These are phyloP conservation scores for Fulica atra DNA, from an alignment of 2,113 vertebrate species.

Conservation along the genomic window DNA sequence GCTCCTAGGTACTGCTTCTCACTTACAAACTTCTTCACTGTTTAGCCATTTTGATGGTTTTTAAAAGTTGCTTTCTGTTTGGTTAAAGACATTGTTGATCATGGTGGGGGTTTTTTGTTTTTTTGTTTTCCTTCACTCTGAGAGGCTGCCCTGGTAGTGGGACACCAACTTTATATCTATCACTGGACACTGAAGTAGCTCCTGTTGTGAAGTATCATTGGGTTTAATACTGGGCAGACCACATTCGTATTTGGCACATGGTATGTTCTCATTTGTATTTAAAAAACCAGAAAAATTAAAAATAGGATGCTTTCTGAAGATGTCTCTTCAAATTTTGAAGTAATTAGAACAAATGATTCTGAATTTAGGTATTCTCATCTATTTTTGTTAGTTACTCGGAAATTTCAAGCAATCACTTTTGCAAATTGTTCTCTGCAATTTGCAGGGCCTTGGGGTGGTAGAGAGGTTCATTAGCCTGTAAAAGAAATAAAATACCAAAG, in stretches of 20 bases:
- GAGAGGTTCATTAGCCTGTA: neutral
- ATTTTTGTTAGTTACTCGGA: neutral
- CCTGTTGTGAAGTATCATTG: neutral
- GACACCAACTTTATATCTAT: neutral
- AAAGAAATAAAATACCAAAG: neutral
- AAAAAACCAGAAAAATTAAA: neutral
- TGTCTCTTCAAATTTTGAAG: neutral
- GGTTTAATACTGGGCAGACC: neutral
- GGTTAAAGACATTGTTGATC: neutral
- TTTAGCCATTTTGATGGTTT: neutral
- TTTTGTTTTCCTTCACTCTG: neutral
- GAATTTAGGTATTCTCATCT: neutral
- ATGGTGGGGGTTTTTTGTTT: neutral
- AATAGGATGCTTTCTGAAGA: neutral
- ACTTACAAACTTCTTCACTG: neutral
- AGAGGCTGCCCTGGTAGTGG: neutral
- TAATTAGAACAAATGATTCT: neutral
- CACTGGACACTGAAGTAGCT: neutral
- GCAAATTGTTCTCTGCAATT: neutral
- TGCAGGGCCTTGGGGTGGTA: neutral
- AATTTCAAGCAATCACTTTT: neutral
- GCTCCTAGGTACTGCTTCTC: neutral
- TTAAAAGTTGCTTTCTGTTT: neutral
- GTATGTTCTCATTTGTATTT: neutral
- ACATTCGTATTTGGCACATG: neutral